Conservation (phyloP, 53 echinoderm and acorn worm species). For the Astropecten irregularis region DNA sequence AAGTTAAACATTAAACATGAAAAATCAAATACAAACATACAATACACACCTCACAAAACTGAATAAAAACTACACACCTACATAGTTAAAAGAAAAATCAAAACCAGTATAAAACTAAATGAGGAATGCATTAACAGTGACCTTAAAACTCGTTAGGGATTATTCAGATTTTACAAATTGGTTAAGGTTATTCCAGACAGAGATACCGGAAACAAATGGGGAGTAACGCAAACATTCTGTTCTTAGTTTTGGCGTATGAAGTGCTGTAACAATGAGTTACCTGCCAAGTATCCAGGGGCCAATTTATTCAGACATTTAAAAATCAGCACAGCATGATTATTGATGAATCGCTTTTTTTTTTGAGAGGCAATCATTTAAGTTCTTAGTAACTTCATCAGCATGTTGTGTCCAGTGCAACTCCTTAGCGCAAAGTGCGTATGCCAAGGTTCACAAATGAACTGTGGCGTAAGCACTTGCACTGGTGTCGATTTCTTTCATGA, state of each 20-base stretch:
- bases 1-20: no score
- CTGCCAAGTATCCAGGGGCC: not conserved
- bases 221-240: not conserved
- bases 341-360: not conserved
- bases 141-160: not conserved
- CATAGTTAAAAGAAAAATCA: no score
- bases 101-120: not conserved
- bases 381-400: not conserved
- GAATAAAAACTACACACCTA: no score
- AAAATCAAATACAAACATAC: no score
- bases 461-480: no score
- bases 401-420: not conserved
- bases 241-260: not conserved
- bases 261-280: not conserved
- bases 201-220: not conserved
- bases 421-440: no score
- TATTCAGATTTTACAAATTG: not conserved
- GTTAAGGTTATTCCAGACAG: not conserved
- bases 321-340: not conserved
- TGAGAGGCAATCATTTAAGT: not conserved
- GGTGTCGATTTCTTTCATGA: no score
- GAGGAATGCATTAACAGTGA: not conserved
- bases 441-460: no score
- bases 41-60: no score
- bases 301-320: not conserved